Evolutionary conservation across 1,140 invertebrate genomes (phyloP).

Genomic region (Paraescarpia echinospica): DNA sequence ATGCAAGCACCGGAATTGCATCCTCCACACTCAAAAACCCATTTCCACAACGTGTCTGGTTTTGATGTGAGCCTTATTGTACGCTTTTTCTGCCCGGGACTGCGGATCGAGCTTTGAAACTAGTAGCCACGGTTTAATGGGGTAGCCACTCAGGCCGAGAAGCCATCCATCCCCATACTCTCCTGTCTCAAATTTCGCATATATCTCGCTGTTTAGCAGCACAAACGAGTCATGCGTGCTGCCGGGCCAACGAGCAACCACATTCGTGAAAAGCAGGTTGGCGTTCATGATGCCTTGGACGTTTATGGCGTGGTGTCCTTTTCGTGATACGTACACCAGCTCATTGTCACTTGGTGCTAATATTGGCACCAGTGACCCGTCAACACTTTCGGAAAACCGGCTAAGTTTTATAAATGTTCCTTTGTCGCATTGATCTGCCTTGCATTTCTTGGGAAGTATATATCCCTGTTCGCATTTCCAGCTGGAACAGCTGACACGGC

Average conservation of each 20-base stretch:
- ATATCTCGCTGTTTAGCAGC: not conserved
- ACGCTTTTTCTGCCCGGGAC: not conserved
- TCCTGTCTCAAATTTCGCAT: not conserved
- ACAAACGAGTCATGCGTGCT: not conserved
- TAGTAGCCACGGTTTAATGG: not conserved
- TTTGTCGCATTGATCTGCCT: too few relatives aligned
- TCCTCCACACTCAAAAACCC: not conserved
- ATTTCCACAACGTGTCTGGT: not conserved
- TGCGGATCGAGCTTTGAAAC: not conserved
- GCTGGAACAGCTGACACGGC: too few relatives aligned
- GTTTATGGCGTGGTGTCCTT: not conserved
- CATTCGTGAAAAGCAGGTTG: not conserved
- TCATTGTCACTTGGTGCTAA: not conserved
- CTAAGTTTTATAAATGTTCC: too few relatives aligned
- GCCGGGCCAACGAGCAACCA: slow-evolving; percentile 7
- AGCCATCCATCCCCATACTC: not conserved
- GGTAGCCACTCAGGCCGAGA: not conserved
- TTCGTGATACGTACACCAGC: not conserved
- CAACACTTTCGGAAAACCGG: too few relatives aligned
- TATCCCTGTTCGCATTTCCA: too few relatives aligned
- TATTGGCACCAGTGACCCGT: too few relatives aligned
- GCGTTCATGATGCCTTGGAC: not conserved
- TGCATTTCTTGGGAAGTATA: too few relatives aligned
- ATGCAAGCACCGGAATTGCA: not conserved
- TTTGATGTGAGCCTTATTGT: not conserved